Conservation (phyloP, 2,113 vertebrate genomes). For the Sialia sialis region DNA sequence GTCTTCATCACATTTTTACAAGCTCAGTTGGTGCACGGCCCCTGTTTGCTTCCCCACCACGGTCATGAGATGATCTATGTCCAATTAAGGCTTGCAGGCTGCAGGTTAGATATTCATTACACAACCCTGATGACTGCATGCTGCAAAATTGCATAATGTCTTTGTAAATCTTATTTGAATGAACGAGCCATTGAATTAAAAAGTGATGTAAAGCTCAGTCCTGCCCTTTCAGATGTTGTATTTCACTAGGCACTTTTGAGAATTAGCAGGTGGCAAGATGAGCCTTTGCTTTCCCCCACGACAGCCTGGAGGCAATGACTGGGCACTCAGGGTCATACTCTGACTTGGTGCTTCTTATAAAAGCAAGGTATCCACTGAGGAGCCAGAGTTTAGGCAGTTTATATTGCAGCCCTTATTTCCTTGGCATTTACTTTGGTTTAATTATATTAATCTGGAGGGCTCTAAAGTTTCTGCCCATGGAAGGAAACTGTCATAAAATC, state of each 20-base stretch:
- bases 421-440: not conserved
- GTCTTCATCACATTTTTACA: not conserved
- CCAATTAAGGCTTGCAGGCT: constrained; percentile 1
- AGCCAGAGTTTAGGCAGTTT: not conserved
- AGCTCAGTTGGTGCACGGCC: not conserved
- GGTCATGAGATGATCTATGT: constrained; percentile 5
- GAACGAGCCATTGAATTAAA: not conserved
- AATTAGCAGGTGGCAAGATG: not conserved
- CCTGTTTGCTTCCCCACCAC: not conserved
- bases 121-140: not conserved
- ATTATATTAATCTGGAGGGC: not conserved
- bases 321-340: not conserved
- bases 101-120: constrained; percentile 8
- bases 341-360: not conserved
- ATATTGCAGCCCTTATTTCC: not conserved
- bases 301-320: not conserved
- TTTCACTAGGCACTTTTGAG: not conserved
- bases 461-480: not conserved
- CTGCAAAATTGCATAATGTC: constrained; percentile 29
- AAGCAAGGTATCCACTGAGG: not conserved
- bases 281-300: not conserved
- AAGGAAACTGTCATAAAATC: not conserved
- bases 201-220: constrained; percentile 3
- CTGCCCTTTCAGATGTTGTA: not conserved
- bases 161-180: constrained; percentile 19